These are phyloP conservation scores for Neomorphus geoffroyi DNA, from an alignment of 2,797 vertebrate genomes.

Conservation along the genomic window DNA sequence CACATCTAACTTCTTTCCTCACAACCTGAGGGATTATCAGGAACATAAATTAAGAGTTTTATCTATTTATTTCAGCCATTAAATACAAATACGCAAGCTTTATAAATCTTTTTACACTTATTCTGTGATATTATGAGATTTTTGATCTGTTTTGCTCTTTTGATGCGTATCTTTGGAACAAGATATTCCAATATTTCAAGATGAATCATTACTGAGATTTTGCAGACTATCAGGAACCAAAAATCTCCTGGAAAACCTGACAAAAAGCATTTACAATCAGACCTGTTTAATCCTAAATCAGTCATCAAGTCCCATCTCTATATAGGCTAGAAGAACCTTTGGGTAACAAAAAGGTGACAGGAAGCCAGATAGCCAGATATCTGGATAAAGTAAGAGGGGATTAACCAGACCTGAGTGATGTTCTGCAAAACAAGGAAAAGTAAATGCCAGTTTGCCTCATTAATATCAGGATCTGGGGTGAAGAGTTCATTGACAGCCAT, in stretches of 20 bases:
- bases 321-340: not conserved
- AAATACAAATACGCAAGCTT: not conserved
- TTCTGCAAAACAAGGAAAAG: not conserved
- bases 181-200: not conserved
- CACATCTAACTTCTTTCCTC: not conserved
- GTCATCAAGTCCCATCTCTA: not conserved
- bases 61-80: not conserved
- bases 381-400: not conserved
- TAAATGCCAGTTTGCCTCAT: not conserved
- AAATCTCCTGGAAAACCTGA: conserved; percentile 1
- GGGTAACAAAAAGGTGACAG: not conserved
- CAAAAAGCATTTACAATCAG: not conserved
- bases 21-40: not conserved
- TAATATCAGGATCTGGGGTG: not conserved
- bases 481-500: not conserved
- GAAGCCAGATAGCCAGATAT: not conserved
- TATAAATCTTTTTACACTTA: not conserved
- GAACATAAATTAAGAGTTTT: not conserved
- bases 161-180: not conserved
- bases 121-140: not conserved
- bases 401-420: not conserved
- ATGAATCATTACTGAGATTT: not conserved
- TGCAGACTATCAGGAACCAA: not conserved
- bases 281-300: not conserved
- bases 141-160: conserved; percentile 7